Base-by-base conservation (phyloP, 2,888 invertebrate species). In the Bombyx huttoni region DNA sequence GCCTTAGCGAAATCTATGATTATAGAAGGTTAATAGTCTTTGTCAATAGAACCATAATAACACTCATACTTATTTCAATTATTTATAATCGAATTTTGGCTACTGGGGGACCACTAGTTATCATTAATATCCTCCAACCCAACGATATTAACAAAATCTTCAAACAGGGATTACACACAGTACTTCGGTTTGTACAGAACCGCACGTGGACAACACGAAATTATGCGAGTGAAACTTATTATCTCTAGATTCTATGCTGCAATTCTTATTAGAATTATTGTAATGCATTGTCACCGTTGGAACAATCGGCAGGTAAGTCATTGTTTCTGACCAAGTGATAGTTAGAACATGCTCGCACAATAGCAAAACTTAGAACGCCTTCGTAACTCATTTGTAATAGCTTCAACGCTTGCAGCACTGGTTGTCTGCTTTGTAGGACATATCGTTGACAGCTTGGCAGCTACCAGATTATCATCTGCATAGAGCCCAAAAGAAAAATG, bases 341-440 rank as follows among this genome's bases (percentile, higher is more conserved):
- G 40, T 8, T 40, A 40, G 40, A 40, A 40, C 40, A 10, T 40
- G 40, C 12, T 40, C 40, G 55, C 51, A 50, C 52, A 58, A 60
- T 59, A 60, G 57, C 56, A 53, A 57, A 12, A 40, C 40, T 40
- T 40, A 40, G 40, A 10, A 0, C 60, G 58, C 58, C 60, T 58
- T 60, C 58, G 55, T 58, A 60, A 58, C 56, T 56, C 56, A 61
- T 58, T 61, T 60, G 57, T 60, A 56, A 57, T 58, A 55, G 57
- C 55, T 53, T 58, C 55, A 60, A 58, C 59, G 58, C 57, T 60
- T 57, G 61, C 56, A 56, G 58, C 51, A 53, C 52, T 49, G 53
- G 52, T 54, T 59, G 59, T 58, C 55, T 49, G 50, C 55, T 48
- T 59, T 57, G 60, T 62, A 53, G 62, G 60, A 55, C 62, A 62